Base-by-base conservation (phyloP, 2,113 vertebrate species). In the Hiodon tergisus region DNA sequence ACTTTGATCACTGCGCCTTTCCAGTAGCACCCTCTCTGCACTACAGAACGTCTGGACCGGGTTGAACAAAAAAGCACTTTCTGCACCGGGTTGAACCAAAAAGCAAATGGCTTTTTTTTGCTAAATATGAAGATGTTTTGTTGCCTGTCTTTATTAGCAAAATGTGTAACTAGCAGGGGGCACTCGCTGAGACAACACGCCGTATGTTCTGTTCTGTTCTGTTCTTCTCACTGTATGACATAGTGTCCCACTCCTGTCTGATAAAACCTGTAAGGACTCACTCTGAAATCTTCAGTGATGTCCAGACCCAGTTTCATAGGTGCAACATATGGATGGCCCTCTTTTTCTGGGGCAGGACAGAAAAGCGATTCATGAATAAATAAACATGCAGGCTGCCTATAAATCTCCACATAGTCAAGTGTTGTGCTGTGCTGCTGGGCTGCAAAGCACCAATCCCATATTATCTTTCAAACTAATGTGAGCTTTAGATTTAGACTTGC, bases 1-100 rank as follows among this genome's bases (percentile, higher is more conserved):
- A 85, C 50, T 71, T 62, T 73, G 78, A 65, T 63, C 73, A 78
- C 77, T 74, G 81, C 47, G 17, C 11, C 6, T 60, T 31, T 17
- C 5, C 16, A 50, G 5, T 2, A 13, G 17, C 31, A 31, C 53
- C 3, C 7, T 71, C 54, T 5, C 46, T 53, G 46, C n/a, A 71
- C 9, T 9, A 52, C 6, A 31, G 31, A 31, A 31, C 3, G 48
- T 54, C 46, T 6, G 16, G 13, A 13, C 8, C 6, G 61, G 11
- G 14, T 63, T 63, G 61, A 11, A 59, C 14, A 3, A 63, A 16
- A 4, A 63, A 5, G 0, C 11, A 13, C 17, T 63, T 63, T 31
- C 31, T 31, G 31, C 1, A 31, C 31, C 31, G 31, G 31, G 31
- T 31, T 31, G 31, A 31, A 31, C 31, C 31, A 31, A 31, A 31